Evolutionary conservation across 2,888 invertebrate species (phyloP), one percentile per base, ranked within the genome.

Genomic region (Anthrax anthrax): DNA sequence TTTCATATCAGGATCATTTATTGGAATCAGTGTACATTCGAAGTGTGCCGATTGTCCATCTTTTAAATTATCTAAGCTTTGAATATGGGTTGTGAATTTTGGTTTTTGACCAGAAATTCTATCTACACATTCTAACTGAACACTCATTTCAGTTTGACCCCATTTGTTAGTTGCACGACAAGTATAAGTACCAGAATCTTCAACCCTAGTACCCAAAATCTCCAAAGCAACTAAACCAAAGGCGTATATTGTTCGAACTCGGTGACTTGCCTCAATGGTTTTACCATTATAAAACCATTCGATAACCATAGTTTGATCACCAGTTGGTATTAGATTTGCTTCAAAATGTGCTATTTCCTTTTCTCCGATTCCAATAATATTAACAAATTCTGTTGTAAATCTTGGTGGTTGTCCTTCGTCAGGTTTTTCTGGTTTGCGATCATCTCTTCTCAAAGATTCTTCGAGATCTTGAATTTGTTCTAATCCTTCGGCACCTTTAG

Each of bases 321-420:
- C 90, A 42, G 88, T 83, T 13, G 98, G 98, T 43, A 90, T 85
- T 9, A 98, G 75, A 42, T 89, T 90, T 36, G 95, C 96, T 72
- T 98, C 97, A 67, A 95, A 96, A 67, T 97, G 96, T 54, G 95
- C 95, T 55, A 94, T 84, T 69, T 97, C 92, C 47, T 94, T 94
- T 71, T 97, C 97, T 37, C 82, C 84, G 42, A 97, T 74, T 58
- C 89, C 88, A 12, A 75, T 71, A 49, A 91, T 74, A 55, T 88
- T 81, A 56, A 84, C 77, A 67, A 90, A 90, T 61, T 88, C 84
- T 1, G 89, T 86, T 8, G 86, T 89, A 60, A 92, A 91, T 48
- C 84, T 81, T 37, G 91, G 92, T 47, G 91, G 80, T 61, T 85
- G 81, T 12, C 89, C 90, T 52, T 79, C 80, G 52, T 88, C 88